phyloP scores from a whole-genome alignment of 2,797 vertebrate genomes.

The Masticophis lateralis region DNA sequence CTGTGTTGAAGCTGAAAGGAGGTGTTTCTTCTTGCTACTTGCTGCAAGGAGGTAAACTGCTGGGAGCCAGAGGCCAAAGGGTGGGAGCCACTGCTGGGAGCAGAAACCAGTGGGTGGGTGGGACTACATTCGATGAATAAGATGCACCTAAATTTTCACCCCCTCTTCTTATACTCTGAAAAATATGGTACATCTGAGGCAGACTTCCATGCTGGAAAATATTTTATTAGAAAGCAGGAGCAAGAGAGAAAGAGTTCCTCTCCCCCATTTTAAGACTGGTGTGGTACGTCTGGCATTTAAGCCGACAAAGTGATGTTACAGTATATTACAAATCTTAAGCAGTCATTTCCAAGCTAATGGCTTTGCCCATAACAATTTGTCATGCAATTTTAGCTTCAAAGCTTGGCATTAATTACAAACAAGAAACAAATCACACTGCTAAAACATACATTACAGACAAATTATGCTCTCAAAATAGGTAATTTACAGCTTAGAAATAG shows the following conservation, averaged over 20 bases:
- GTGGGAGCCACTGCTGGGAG: too few relatives aligned
- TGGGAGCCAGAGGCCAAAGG: too few relatives aligned
- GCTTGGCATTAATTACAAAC: conserved; percentile 73
- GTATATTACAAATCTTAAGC: conserved; percentile 51
- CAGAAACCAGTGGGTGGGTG: too few relatives aligned
- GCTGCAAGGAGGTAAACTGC: too few relatives aligned
- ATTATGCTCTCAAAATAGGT: conserved; percentile 66
- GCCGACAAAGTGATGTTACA: conserved; percentile 47
- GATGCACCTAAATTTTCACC: too few relatives aligned
- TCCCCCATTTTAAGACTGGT: conserved; percentile 6
- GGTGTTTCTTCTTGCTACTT: too few relatives aligned
- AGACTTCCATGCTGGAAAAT: neutral
- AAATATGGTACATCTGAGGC: neutral
- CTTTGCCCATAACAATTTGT: conserved; percentile 57
- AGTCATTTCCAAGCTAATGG: conserved; percentile 48
- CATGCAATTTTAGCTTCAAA: conserved; percentile 70
- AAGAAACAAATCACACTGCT: conserved; percentile 69
- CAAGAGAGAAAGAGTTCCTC: neutral
- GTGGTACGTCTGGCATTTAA: conserved; percentile 23
- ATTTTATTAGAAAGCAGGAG: neutral
- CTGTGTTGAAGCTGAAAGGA: too few relatives aligned
- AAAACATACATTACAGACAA: conserved; percentile 70
- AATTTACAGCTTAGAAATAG: conserved; percentile 65
- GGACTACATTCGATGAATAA: too few relatives aligned
- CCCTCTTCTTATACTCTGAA: too few relatives aligned